Conservation (phyloP, 2,888 invertebrate species). For the Drosophila antonietae region DNA sequence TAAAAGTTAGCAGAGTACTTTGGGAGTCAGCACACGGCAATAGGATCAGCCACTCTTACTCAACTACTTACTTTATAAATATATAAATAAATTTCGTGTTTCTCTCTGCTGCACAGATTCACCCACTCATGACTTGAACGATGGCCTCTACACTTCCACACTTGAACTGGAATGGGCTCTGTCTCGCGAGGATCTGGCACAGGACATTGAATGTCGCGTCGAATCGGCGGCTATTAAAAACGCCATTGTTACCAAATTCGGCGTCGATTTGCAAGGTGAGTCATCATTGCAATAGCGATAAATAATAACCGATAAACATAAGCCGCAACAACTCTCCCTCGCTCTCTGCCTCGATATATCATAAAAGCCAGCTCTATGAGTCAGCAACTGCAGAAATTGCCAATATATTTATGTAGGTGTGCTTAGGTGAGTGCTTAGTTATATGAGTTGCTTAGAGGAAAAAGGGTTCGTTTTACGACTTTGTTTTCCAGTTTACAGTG, state of each 20-base stretch:
- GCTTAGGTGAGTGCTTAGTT: constrained; percentile 35
- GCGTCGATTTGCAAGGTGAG: constrained; percentile 89
- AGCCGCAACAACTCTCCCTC: constrained; percentile 7
- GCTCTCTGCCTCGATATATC: constrained; percentile 26
- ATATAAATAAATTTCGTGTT: background rate
- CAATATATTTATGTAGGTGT: constrained; percentile 44
- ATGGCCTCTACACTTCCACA: constrained; percentile 87
- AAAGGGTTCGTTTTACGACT: constrained; percentile 59
- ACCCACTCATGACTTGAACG: constrained; percentile 86
- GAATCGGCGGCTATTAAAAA: constrained; percentile 87
- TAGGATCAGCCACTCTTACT: background rate
- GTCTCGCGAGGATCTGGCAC: constrained; percentile 89
- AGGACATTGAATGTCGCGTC: constrained; percentile 89
- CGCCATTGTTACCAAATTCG: constrained; percentile 82
- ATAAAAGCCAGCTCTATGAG: constrained; percentile 31
- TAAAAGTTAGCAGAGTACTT: constrained; percentile 1
- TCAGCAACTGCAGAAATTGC: constrained; percentile 33
- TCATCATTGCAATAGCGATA: constrained; percentile 15
- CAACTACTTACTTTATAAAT: background rate
- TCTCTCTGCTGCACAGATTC: constrained; percentile 84
- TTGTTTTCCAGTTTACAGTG: constrained; percentile 53
- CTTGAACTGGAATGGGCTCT: constrained; percentile 88
- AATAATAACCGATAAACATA: constrained; percentile 11
- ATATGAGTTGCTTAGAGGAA: constrained; percentile 31
- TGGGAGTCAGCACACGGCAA: background rate